Conservation (phyloP, 2,888 invertebrate species). For the Dusona sp. region DNA sequence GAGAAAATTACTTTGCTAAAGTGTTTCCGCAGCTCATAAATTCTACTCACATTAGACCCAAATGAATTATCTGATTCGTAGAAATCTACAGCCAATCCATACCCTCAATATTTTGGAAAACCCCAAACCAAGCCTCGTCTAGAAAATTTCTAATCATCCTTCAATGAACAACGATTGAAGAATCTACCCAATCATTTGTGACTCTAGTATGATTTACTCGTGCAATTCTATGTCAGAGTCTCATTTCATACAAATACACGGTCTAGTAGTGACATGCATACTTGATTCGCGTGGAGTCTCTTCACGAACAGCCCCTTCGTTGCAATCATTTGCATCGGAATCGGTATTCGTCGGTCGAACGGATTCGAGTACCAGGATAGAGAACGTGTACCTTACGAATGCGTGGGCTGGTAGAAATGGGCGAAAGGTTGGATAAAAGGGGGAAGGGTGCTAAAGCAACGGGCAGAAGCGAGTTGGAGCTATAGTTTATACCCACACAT, state of each 20-base stretch:
- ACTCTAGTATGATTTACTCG: background rate
- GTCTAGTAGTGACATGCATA: slow-evolving; percentile 35
- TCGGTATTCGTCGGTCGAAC: slow-evolving; percentile 46
- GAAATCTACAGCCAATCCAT: no score
- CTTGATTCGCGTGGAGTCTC: slow-evolving; percentile 34
- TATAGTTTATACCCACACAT: background rate
- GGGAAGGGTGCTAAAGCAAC: background rate
- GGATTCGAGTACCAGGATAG: slow-evolving; percentile 24
- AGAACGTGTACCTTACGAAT: slow-evolving; percentile 38
- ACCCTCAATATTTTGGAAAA: no score
- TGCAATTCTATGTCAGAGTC: no score
- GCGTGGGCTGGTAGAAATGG: slow-evolving; percentile 1
- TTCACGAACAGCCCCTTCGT: slow-evolving; percentile 41
- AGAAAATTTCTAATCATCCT: no score
- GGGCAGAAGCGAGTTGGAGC: slow-evolving; percentile 12
- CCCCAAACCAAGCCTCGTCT: no score
- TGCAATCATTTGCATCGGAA: slow-evolving; percentile 55
- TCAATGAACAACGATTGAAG: no score
- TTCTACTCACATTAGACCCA: no score
- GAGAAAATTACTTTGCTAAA: no score
- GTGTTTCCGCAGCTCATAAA: no score
- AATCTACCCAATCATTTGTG: background rate
- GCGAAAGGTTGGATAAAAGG: background rate
- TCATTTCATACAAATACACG: slow-evolving; percentile 7
- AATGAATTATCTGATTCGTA: no score